A percentile compares a stretch with the other conserved stretches of the same genome.
phyloP scores from a whole-genome alignment of 1,140 invertebrate genomes.

The Atopsyche davidsoni region DNA sequence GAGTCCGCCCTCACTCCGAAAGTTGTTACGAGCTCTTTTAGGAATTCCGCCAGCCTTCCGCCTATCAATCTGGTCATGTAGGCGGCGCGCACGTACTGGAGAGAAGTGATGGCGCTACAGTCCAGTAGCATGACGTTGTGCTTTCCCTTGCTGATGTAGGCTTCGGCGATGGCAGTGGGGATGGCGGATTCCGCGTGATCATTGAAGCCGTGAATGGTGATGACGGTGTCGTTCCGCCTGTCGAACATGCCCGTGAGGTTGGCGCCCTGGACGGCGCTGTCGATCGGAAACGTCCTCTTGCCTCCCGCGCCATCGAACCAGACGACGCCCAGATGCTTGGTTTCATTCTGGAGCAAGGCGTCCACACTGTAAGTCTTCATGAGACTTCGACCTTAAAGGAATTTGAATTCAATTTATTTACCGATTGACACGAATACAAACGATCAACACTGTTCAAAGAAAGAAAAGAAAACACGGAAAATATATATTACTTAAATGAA shows the following conservation, averaged over 20 bases:
- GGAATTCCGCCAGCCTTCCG: slow-evolving; percentile 42
- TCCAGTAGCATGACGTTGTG: slow-evolving; percentile 57
- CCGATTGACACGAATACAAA: too few species aligned
- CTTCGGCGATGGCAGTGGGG: slow-evolving; percentile 32
- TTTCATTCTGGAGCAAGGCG: slow-evolving; percentile 10
- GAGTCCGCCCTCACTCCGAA: slow-evolving; percentile 41
- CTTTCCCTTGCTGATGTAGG: slow-evolving; percentile 43
- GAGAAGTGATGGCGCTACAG: slow-evolving; percentile 48
- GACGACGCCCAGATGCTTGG: slow-evolving; percentile 9
- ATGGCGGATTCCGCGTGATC: slow-evolving; percentile 36
- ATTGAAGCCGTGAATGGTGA: slow-evolving; percentile 49
- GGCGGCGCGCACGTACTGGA: slow-evolving; percentile 51
- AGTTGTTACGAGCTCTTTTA: slow-evolving; percentile 47
- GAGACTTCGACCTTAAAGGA: slow-evolving; percentile 20
- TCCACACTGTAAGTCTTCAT: slow-evolving; percentile 20
- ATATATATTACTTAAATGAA: too few species aligned
- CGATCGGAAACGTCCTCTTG: slow-evolving; percentile 11
- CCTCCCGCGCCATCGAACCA: slow-evolving; percentile 13
- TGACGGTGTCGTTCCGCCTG: slow-evolving; percentile 12
- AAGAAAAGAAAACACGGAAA: too few species aligned
- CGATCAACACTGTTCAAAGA: too few species aligned
- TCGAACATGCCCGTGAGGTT: slow-evolving; percentile 9
- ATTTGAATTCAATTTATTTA: too few species aligned
- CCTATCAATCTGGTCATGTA: slow-evolving; percentile 48
- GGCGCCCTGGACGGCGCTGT: slow-evolving; percentile 8